phyloP scores from a whole-genome alignment of 2,888 invertebrate species.

The Stegana nigrithorax region DNA sequence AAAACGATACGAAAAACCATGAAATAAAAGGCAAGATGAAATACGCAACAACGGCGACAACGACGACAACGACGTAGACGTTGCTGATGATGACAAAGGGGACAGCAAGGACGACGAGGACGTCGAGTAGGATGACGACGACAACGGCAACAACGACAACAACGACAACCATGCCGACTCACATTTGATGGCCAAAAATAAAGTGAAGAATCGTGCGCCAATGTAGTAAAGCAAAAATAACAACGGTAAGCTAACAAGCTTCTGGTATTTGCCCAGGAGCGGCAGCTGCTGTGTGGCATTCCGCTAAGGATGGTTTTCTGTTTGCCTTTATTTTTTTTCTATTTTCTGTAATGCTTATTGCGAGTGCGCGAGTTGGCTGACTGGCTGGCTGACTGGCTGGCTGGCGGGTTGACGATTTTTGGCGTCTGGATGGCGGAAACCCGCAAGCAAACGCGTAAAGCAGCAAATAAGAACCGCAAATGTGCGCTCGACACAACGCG shows the following conservation, averaged over 20 bases:
- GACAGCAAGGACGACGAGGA: background rate
- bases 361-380: no score
- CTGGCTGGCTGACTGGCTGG: background rate
- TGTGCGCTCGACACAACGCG: conserved; percentile 37
- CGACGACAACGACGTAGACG: background rate
- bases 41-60: conserved; percentile 36
- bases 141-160: background rate
- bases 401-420: background rate
- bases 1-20: conserved; percentile 31
- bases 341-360: no score
- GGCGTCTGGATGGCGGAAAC: background rate
- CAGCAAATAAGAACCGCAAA: conserved; percentile 54
- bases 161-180: background rate
- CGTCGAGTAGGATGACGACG: conserved; percentile 26
- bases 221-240: no score
- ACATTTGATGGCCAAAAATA: conserved; percentile 4
- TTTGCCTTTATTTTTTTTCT: no score
- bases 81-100: background rate
- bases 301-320: no score
- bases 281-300: background rate
- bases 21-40: background rate
- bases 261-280: background rate
- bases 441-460: conserved; percentile 50
- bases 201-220: conserved; percentile 2
- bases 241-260: background rate